Percentiles rank a stretch among this genome's conserved stretches.
Evolutionary conservation across 53 echinoderm and acorn worm genomes (phyloP).

Genomic region (Paracentrotus lividus): DNA sequence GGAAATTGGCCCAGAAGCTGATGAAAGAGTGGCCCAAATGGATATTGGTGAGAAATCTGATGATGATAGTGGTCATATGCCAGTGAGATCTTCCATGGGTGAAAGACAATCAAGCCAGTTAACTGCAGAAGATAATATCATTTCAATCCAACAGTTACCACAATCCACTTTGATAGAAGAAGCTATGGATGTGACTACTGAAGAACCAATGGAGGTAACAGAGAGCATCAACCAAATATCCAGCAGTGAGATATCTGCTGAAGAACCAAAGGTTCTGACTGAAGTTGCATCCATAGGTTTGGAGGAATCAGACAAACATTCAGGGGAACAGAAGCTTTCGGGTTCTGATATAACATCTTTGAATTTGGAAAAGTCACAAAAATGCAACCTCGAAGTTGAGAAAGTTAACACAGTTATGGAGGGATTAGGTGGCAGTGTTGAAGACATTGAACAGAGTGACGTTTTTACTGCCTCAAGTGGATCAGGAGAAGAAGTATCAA

Average conservation of each 20-base stretch:
- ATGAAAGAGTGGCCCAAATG: background rate
- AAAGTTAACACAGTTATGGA: background rate
- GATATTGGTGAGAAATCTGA: background rate
- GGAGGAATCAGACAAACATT: background rate
- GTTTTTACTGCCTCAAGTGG: background rate
- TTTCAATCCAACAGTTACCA: background rate
- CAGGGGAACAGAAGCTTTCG: background rate
- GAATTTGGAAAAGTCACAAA: background rate
- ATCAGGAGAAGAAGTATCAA: background rate
- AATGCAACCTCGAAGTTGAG: background rate
- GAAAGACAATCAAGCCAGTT: slow-evolving; percentile 5
- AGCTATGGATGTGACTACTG: background rate
- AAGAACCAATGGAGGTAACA: slow-evolving; percentile 19
- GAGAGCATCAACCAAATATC: slow-evolving; percentile 2
- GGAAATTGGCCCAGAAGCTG: background rate
- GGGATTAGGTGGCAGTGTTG: background rate
- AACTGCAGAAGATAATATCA: background rate
- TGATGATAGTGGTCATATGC: background rate
- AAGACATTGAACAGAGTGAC: slow-evolving; percentile 4
- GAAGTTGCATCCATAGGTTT: background rate
- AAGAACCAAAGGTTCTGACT: background rate
- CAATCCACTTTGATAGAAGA: slow-evolving; percentile 6
- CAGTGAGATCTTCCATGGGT: background rate
- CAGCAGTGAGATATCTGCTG: background rate
- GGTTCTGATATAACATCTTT: slow-evolving; percentile 32